These are phyloP conservation scores for Yponomeuta malinellus DNA, from an alignment of 2,888 invertebrate species.

Conservation along the genomic window DNA sequence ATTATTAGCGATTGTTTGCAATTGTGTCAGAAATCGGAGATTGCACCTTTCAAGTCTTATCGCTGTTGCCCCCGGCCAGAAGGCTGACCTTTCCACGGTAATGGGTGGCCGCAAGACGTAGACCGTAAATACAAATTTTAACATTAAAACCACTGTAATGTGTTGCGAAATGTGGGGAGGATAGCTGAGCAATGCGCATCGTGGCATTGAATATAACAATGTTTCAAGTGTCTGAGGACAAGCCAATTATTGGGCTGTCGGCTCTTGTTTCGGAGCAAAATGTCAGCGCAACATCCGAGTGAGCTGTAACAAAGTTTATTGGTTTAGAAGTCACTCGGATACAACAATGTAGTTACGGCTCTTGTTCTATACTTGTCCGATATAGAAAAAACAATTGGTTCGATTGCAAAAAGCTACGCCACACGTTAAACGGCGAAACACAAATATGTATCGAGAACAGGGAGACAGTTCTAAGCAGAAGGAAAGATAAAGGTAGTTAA, in stretches of 20 bases:
- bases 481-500: too few relatives aligned
- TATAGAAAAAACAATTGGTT: too few relatives aligned
- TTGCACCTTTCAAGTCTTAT: slow-evolving; percentile 8
- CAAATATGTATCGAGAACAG: too few relatives aligned
- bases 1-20: background rate
- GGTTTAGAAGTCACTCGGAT: background rate
- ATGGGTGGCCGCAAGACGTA: background rate
- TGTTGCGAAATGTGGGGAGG: slow-evolving; percentile 9
- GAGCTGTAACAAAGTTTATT: background rate
- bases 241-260: background rate
- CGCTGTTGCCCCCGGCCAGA: slow-evolving; percentile 4
- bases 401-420: too few relatives aligned
- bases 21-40: background rate
- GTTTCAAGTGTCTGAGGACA: background rate
- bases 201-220: slow-evolving; percentile 4
- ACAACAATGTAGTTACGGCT: too few relatives aligned
- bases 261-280: background rate
- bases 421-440: too few relatives aligned
- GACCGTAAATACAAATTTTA: slow-evolving; percentile 11
- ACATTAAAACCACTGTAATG: slow-evolving; percentile 5
- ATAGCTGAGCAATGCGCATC: background rate
- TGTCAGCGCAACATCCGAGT: background rate
- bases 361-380: too few relatives aligned
- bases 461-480: too few relatives aligned
- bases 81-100: slow-evolving; percentile 11